Evolutionary conservation across 2,797 vertebrate species (phyloP).

Genomic region (Sus cebifrons): DNA sequence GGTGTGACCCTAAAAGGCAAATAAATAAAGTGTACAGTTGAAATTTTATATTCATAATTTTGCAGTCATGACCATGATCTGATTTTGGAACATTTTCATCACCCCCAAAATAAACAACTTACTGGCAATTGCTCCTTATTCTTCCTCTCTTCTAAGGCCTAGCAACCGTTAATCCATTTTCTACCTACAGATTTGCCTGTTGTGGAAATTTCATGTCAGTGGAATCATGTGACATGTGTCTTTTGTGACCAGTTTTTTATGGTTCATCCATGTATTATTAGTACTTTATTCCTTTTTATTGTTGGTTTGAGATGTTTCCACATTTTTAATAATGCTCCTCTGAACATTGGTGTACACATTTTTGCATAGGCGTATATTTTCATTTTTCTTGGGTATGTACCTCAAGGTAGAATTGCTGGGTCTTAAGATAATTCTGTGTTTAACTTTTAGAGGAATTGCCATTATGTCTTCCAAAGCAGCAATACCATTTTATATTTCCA

Average conservation of each 20-base stretch:
- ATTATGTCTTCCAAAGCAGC: neutral
- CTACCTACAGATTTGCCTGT: neutral
- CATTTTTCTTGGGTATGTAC: neutral
- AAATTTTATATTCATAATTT: neutral
- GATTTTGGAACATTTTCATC: conserved; percentile 6
- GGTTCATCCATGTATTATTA: neutral
- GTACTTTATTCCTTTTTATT: neutral
- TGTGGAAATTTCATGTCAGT: neutral
- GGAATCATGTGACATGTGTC: neutral
- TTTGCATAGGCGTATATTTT: conserved; percentile 10
- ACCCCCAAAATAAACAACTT: neutral
- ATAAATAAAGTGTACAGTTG: neutral
- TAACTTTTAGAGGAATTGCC: neutral
- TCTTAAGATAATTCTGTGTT: neutral
- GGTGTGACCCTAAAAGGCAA: too few relatives aligned
- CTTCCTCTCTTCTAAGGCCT: neutral
- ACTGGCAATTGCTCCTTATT: neutral
- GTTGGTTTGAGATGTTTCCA: neutral
- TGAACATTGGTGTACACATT: neutral
- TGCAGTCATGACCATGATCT: neutral
- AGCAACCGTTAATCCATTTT: neutral
- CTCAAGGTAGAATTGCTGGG: neutral
- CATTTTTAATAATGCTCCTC: neutral
- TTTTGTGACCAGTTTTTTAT: neutral
- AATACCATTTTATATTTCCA: neutral